Conservation (phyloP, 2,888 invertebrate species). For the Rhyacophila evoluta region DNA sequence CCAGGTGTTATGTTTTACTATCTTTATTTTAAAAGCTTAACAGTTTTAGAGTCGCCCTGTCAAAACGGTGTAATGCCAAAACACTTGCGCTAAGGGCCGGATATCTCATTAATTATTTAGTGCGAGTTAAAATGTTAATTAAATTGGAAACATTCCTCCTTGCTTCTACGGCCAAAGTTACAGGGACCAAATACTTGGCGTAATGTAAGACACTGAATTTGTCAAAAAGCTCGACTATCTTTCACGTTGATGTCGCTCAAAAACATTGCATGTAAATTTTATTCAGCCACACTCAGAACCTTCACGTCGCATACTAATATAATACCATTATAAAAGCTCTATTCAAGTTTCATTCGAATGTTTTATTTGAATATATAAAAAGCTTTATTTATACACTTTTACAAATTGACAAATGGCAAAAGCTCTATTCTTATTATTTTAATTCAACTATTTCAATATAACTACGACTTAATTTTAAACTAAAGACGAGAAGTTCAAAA, state of each 20-base stretch:
- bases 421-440: too few relatives aligned
- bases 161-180: neutral
- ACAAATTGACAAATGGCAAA: too few relatives aligned
- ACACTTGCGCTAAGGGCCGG: neutral
- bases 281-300: neutral
- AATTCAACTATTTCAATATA: too few relatives aligned
- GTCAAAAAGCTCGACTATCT: neutral
- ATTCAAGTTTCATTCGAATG: too few relatives aligned
- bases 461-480: too few relatives aligned
- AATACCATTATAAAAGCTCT: neutral
- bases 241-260: neutral
- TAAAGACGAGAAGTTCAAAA: too few relatives aligned
- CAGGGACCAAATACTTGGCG: neutral
- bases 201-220: neutral
- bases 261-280: neutral
- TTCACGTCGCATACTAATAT: neutral
- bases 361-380: too few relatives aligned
- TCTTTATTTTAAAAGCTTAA: neutral
- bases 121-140: neutral
- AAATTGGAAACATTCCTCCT: neutral
- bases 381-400: too few relatives aligned
- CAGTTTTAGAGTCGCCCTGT: neutral
- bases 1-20: too few relatives aligned
- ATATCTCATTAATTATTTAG: slow-evolving; percentile 1
- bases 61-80: neutral